Base-by-base conservation (phyloP, 2,113 vertebrate species). In the Lipophrys pholis region DNA sequence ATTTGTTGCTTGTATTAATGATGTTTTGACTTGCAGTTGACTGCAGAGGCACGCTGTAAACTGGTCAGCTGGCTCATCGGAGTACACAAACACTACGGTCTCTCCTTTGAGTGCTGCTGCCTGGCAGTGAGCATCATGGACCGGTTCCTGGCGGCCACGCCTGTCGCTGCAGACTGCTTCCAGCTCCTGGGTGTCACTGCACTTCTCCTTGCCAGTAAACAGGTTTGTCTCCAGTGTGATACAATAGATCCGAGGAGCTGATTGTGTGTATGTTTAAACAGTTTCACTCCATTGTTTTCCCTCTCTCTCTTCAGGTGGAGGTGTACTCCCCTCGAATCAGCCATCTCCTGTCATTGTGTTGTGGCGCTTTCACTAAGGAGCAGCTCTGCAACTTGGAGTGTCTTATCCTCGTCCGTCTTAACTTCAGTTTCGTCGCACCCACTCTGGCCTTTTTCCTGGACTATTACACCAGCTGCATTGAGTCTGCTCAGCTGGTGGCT, bases 51-150 rank as follows among this genome's bases (percentile, higher is more conserved):
- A 0, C 94, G 97, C 49, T 97, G 97, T 81, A 95, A 92, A 8
- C 93, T 99, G 42, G 90, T 99, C 67, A 97, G 97, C 91, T 99
- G 97, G 97, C 94, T 99, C 45, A 95, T 98, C 58, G 93, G 95
- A 0, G 95, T 98, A 9, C 94, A 95, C 87, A 95, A 93, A 78
- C 92, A 96, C 11, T 94, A 98, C 62, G 87, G 75, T 3, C 80
- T 97, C 49, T 97, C 95, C 16, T 97, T 99, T 12, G 97, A 99
- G 85, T 94, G 96, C 0, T 93, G 96, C 75, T 98, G 97, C 76
- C 92, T 98, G 79, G 81, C 96, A 0, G 94, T 99, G 71, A 98
- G 96, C 83, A 96, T 92, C 51, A 91, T 99, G 90, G 97, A 99
- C 87, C 93, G 97, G 39, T 99, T 99, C 80, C 93, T 99, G 54